phyloP scores from a whole-genome alignment of 2,888 invertebrate genomes.

The Lasius platythorax region DNA sequence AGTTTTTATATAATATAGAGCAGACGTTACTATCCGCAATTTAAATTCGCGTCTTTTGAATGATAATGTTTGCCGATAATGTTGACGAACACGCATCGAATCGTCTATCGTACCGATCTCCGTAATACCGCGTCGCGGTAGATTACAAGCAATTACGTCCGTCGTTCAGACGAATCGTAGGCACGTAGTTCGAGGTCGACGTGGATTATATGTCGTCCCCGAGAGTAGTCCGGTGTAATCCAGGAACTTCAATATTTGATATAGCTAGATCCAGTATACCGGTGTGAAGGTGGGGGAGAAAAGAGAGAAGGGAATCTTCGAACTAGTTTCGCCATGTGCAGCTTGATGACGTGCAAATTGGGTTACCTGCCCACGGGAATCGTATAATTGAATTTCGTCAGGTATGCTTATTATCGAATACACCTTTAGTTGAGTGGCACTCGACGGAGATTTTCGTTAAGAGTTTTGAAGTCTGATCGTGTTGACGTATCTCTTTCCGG shows the following conservation, averaged over 20 bases:
- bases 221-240: conserved; percentile 70
- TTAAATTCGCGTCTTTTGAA: conserved; percentile 42
- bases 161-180: conserved; percentile 64
- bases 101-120: conserved; percentile 2
- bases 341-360: conserved; percentile 77
- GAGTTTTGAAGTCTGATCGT: neutral
- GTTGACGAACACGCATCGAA: neutral
- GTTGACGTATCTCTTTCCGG: neutral
- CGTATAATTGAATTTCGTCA: conserved; percentile 73
- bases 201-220: conserved; percentile 73
- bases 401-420: conserved; percentile 71
- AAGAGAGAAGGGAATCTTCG: conserved; percentile 61
- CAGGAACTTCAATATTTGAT: conserved; percentile 80
- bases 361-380: conserved; percentile 71
- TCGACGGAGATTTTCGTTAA: neutral
- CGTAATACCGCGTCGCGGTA: conserved; percentile 42
- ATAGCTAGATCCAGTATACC: conserved; percentile 55
- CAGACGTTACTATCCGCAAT: neutral
- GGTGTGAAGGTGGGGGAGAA: conserved; percentile 31
- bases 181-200: conserved; percentile 61
- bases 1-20: neutral
- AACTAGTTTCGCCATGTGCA: conserved; percentile 67
- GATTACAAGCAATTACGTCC: conserved; percentile 55
- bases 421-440: conserved; percentile 9
- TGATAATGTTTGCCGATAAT: conserved; percentile 31